Evolutionary conservation across 2,797 vertebrate species (phyloP).

Genomic region (Channa striata): DNA sequence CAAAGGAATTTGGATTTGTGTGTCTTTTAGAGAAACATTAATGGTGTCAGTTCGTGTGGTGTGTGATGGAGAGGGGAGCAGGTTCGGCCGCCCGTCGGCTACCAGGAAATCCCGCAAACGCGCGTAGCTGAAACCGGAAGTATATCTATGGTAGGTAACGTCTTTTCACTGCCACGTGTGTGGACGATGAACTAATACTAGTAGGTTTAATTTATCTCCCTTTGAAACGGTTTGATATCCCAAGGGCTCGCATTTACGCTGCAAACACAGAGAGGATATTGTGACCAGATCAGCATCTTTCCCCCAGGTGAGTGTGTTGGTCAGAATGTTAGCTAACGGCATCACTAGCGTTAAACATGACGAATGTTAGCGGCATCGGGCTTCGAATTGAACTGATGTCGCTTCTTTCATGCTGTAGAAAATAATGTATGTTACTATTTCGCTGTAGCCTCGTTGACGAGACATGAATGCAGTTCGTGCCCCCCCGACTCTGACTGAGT

Average conservation of each 20-base stretch:
- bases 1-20: no score
- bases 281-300: constrained; percentile 16
- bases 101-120: no score
- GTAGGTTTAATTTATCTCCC: not conserved
- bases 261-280: constrained; percentile 16
- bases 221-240: fast-evolving
- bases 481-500: no score
- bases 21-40: no score
- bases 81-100: no score
- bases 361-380: no score
- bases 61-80: no score
- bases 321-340: constrained; percentile 11
- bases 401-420: no score
- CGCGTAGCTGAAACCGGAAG: not conserved
- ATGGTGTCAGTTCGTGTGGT: no score
- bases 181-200: not conserved
- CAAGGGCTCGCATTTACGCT: not conserved
- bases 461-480: no score
- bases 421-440: not conserved
- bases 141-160: not conserved
- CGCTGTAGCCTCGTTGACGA: not conserved
- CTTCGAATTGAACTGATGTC: no score
- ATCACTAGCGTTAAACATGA: fast-evolving
- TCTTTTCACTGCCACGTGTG: constrained; percentile 30
- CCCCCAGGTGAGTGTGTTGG: constrained; percentile 40